phyloP scores from a whole-genome alignment of 2,888 invertebrate genomes.

The Lutraria lutraria region DNA sequence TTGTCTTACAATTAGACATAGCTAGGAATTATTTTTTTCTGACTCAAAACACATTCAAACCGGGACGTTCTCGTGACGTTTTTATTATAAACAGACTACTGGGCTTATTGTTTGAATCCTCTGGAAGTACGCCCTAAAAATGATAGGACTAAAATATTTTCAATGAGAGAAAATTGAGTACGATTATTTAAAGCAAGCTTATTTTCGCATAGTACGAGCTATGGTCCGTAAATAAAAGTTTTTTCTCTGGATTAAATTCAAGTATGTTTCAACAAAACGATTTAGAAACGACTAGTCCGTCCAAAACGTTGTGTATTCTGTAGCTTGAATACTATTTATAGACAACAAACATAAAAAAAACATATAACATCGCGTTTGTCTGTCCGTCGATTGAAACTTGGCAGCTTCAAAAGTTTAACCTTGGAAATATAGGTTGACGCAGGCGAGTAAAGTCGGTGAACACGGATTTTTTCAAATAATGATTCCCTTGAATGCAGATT shows the following conservation, averaged over 20 bases:
- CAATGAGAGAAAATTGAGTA: too few relatives aligned
- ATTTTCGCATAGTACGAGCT: too few relatives aligned
- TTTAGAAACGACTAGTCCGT: background rate
- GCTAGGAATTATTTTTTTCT: too few relatives aligned
- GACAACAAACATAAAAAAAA: background rate
- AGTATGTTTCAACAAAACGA: background rate
- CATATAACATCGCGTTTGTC: background rate
- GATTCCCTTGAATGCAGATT: background rate
- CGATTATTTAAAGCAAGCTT: too few relatives aligned
- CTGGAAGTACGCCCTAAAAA: too few relatives aligned
- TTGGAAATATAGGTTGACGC: background rate
- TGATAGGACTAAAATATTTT: too few relatives aligned
- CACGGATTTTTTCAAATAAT: background rate
- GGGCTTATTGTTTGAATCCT: too few relatives aligned
- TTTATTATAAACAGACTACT: too few relatives aligned
- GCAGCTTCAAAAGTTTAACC: background rate
- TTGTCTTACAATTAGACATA: too few relatives aligned
- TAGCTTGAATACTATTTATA: background rate
- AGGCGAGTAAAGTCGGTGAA: background rate
- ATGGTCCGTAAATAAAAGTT: background rate
- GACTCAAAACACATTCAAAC: too few relatives aligned
- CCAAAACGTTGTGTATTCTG: background rate
- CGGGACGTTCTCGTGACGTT: too few relatives aligned
- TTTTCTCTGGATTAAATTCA: background rate
- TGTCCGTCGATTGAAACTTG: constrained; percentile 18